Percentiles rank a stretch among this genome's conserved stretches.
phyloP scores from a whole-genome alignment of 2,797 vertebrate species.

The Coregonus ussuriensis region DNA sequence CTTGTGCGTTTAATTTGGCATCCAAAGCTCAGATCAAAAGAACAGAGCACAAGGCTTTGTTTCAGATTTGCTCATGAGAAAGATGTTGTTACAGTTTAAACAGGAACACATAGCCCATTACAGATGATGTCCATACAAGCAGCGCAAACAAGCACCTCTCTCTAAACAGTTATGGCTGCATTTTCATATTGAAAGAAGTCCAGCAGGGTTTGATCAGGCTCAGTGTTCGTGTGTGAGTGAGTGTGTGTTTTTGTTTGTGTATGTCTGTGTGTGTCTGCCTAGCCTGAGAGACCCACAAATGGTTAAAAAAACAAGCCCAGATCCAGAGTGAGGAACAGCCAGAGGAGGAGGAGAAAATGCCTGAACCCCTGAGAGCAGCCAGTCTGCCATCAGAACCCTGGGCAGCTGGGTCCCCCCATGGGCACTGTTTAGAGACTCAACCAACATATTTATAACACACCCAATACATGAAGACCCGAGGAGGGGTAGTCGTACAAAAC shows the following conservation, averaged over 20 bases:
- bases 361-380: background rate
- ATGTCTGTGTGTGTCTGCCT: background rate
- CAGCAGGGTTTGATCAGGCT: slow-evolving; percentile 14
- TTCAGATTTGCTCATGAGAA: slow-evolving; percentile 48
- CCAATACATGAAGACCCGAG: no score
- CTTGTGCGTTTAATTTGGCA: slow-evolving; percentile 56
- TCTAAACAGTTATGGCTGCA: background rate
- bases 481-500: no score
- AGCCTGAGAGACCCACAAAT: slow-evolving; percentile 1
- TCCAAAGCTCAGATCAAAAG: slow-evolving; percentile 50
- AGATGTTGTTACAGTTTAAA: slow-evolving; percentile 43
- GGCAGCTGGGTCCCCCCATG: background rate
- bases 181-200: background rate
- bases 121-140: slow-evolving; percentile 25
- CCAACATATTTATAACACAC: no score
- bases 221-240: background rate
- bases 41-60: slow-evolving; percentile 46
- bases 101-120: slow-evolving; percentile 46
- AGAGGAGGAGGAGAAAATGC: background rate
- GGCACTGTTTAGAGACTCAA: no score
- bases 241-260: background rate
- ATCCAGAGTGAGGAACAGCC: background rate
- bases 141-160: background rate
- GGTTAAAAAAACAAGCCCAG: background rate
- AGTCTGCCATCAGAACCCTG: slow-evolving; percentile 13